Evolutionary conservation across 1,140 invertebrate genomes (phyloP).

Genomic region (Sycophaga agraensis): DNA sequence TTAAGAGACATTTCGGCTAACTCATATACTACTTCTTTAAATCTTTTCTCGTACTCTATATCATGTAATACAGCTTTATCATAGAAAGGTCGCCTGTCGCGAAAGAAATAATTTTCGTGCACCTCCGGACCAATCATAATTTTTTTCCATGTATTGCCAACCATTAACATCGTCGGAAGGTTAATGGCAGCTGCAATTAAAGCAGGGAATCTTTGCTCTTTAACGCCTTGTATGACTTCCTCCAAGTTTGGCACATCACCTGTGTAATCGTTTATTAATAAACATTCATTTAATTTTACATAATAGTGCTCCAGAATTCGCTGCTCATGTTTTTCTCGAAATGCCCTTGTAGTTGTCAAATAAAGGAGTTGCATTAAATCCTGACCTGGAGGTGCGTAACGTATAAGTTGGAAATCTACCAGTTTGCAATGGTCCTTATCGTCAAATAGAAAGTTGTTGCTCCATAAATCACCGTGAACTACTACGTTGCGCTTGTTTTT

Average conservation of each 20-base stretch:
- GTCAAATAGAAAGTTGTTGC: constrained; percentile 64
- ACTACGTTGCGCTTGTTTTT: constrained; percentile 59
- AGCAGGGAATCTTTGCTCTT: constrained; percentile 45
- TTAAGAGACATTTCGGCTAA: constrained; percentile 41
- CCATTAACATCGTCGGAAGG: constrained; percentile 44
- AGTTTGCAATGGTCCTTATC: constrained; percentile 56
- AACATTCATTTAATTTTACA: constrained; percentile 32
- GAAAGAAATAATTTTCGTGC: constrained; percentile 39
- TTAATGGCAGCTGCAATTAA: constrained; percentile 40
- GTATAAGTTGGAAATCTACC: constrained; percentile 63
- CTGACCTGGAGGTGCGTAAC: constrained; percentile 57
- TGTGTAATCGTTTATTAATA: constrained; percentile 22
- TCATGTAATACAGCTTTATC: constrained; percentile 37
- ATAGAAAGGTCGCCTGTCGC: constrained; percentile 34
- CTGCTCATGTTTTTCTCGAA: constrained; percentile 36
- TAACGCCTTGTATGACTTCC: constrained; percentile 41
- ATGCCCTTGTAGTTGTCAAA: constrained; percentile 41
- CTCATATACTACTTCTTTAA: constrained; percentile 42
- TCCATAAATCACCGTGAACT: constrained; percentile 65
- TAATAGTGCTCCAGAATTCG: constrained; percentile 50
- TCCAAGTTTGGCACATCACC: constrained; percentile 36
- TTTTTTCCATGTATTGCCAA: constrained; percentile 33
- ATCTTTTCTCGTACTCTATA: constrained; percentile 35
- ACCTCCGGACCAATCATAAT: constrained; percentile 33
- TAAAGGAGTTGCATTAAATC: constrained; percentile 54